These are phyloP conservation scores for Drosophila subobscura DNA, from an alignment of 1,140 invertebrate genomes.

Conservation along the genomic window DNA sequence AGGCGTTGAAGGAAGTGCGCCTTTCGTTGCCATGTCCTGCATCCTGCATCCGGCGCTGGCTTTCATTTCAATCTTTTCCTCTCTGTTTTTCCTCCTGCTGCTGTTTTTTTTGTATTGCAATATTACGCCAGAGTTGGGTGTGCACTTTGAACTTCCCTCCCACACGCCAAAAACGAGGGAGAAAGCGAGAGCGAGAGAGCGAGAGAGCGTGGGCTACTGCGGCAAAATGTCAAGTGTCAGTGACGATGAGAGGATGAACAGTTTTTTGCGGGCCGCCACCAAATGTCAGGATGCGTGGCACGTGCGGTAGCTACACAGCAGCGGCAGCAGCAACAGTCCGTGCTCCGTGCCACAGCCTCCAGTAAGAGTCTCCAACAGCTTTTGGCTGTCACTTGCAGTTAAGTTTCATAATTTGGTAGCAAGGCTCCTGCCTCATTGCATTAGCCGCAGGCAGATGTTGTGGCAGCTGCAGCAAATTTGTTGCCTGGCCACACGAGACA, in stretches of 20 bases:
- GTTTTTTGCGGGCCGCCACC: slow-evolving; percentile 53
- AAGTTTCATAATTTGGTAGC: slow-evolving; percentile 59
- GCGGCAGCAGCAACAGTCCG: slow-evolving; percentile 9
- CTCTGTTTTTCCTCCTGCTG: slow-evolving; percentile 1
- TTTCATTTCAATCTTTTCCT: slow-evolving; percentile 32
- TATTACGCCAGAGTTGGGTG: slow-evolving; percentile 43
- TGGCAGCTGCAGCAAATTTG: slow-evolving; percentile 39
- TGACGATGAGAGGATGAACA: slow-evolving; percentile 46
- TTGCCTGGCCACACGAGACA: neutral
- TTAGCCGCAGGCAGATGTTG: slow-evolving; percentile 47
- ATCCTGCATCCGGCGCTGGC: slow-evolving; percentile 19
- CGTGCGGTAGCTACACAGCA: slow-evolving; percentile 38
- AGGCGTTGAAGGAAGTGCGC: slow-evolving; percentile 40
- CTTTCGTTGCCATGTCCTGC: slow-evolving; percentile 7
- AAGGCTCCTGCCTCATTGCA: slow-evolving; percentile 40
- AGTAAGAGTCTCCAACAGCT: slow-evolving; percentile 8
- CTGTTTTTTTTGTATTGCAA: slow-evolving; percentile 57
- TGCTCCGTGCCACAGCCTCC: neutral
- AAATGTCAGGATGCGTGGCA: slow-evolving; percentile 61
- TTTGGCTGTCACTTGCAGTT: slow-evolving; percentile 64
- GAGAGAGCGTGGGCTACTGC: slow-evolving; percentile 18
- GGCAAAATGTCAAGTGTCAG: slow-evolving; percentile 67
- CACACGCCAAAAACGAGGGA: slow-evolving; percentile 18
- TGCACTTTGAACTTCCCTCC: slow-evolving; percentile 55
- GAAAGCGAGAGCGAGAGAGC: neutral